These are phyloP conservation scores for Hippocampus mohnikei DNA, from an alignment of 2,113 vertebrate genomes.

Conservation along the genomic window DNA sequence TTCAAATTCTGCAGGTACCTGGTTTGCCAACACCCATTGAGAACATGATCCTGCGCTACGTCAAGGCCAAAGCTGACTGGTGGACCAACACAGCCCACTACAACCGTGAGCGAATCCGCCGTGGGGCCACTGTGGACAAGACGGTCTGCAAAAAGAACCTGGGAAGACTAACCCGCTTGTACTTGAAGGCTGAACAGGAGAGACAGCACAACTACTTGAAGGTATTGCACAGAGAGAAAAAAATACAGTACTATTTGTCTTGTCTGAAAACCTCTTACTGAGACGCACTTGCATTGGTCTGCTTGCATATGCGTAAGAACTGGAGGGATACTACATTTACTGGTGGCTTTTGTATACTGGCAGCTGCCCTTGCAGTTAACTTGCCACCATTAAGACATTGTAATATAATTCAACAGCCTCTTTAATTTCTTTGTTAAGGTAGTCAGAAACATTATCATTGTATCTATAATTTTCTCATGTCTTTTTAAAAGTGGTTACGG, in stretches of 20 bases:
- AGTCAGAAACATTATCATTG: neutral
- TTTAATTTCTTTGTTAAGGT: neutral
- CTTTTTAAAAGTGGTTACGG: neutral
- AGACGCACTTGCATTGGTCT: slow-evolving; percentile 57
- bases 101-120: slow-evolving; percentile 96
- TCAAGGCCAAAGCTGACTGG: slow-evolving; percentile 99
- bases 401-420: neutral
- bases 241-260: neutral
- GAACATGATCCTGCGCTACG: slow-evolving; percentile 98
- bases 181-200: slow-evolving; percentile 97
- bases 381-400: slow-evolving; percentile 33
- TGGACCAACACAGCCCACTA: slow-evolving; percentile 99
- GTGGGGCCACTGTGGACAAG: slow-evolving; percentile 97
- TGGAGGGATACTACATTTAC: slow-evolving; percentile 55
- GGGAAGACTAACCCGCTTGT: slow-evolving; percentile 91
- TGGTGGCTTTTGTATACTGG: slow-evolving; percentile 25
- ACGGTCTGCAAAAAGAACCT: slow-evolving; percentile 98
- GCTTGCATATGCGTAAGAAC: slow-evolving; percentile 60
- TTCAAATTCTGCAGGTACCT: slow-evolving; percentile 77
- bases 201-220: slow-evolving; percentile 98
- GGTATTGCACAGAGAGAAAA: slow-evolving; percentile 61
- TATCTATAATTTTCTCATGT: neutral
- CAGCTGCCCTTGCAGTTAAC: slow-evolving; percentile 46
- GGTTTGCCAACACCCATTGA: slow-evolving; percentile 97
- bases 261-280: slow-evolving; percentile 38